phyloP scores from a whole-genome alignment of 92 coral and sea anemone species.

The Zoanthus sansibaricus region DNA sequence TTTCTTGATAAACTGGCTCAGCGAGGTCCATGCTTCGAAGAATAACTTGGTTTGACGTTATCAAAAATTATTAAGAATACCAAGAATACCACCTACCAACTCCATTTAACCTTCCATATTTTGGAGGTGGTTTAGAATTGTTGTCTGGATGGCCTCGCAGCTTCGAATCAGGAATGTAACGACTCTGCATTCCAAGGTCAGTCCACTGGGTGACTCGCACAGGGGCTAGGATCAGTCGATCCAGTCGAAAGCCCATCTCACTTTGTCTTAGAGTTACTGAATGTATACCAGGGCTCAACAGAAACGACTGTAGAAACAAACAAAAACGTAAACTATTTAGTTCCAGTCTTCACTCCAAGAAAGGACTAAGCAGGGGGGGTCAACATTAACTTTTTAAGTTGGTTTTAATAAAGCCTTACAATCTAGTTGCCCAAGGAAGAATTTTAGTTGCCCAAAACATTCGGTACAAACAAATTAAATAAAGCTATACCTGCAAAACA shows the following conservation, averaged over 20 bases:
- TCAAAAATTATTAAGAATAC: background rate
- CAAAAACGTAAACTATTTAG: background rate
- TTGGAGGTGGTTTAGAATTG: constrained; percentile 68
- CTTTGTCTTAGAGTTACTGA: constrained; percentile 71
- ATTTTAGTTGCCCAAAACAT: no score
- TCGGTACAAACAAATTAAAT: no score
- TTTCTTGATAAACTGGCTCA: no score
- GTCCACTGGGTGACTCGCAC: constrained; percentile 70
- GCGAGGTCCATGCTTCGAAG: no score
- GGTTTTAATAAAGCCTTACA: no score
- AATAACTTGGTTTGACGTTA: no score
- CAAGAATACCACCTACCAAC: constrained; percentile 60
- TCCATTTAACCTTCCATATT: constrained; percentile 83
- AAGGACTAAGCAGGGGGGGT: no score
- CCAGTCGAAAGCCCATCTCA: constrained; percentile 71
- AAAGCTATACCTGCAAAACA: no score
- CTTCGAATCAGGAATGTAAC: constrained; percentile 81
- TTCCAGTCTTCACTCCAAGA: no score
- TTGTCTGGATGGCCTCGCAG: constrained; percentile 57
- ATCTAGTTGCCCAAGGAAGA: no score
- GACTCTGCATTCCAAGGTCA: constrained; percentile 95
- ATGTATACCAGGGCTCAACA: constrained; percentile 81
- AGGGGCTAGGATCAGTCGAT: constrained; percentile 76
- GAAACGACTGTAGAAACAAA: constrained; percentile 58
- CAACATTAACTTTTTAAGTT: no score